Conservation (phyloP, 2,888 invertebrate species). For the Conomelus anceps region DNA sequence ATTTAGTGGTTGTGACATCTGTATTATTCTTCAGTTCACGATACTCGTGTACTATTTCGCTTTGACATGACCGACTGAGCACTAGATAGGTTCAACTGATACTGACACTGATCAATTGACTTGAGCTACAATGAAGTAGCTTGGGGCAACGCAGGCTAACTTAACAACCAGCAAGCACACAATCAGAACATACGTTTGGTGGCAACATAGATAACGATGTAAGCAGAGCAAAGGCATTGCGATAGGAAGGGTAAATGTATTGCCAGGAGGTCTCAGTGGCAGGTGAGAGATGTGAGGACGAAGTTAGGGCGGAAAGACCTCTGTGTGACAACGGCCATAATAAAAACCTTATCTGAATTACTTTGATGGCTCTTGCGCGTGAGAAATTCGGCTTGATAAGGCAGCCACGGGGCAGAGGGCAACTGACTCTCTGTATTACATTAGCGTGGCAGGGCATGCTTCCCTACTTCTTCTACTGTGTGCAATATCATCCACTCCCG, state of each 20-base stretch:
- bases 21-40: no score
- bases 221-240: no score
- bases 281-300: not conserved
- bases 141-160: not conserved
- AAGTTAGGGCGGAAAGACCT: not conserved
- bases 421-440: not conserved
- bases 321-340: not conserved
- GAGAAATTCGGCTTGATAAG: not conserved
- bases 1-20: no score
- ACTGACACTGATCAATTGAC: not conserved
- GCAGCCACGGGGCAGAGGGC: not conserved
- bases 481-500: not conserved
- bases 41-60: not conserved
- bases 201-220: not conserved
- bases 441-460: not conserved
- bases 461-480: no score
- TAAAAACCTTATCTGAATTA: not conserved
- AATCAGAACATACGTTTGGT: not conserved
- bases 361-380: not conserved
- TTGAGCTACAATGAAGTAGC: no score
- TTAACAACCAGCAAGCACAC: not conserved
- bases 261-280: not conserved
- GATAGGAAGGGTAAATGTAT: no score
- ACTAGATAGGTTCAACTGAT: no score
- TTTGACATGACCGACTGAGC: not conserved